Base-by-base conservation (phyloP, 2,797 vertebrate genomes). In the Cephalopachus bancanus region DNA sequence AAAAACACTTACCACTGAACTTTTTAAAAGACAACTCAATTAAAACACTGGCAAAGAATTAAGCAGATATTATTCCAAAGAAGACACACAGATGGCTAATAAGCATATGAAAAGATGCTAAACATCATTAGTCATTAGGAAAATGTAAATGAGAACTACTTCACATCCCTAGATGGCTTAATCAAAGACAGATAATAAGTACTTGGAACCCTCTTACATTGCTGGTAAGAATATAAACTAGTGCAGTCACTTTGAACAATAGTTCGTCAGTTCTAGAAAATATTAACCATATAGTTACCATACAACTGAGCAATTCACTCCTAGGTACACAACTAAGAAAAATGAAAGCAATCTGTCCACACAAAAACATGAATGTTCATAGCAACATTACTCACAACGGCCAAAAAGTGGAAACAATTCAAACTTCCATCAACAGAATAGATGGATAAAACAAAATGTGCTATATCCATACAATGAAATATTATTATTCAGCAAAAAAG, bases 351-450 rank as follows among this genome's bases (percentile, higher is more conserved):
- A 33, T 60, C 11, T 28, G 44, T 83, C 75, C 69, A 81, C 26
- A 88, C n/a, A 83, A 74, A 80, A 55, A 17, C 14, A 51, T n/a
- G 17, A 71, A 92, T 44, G 26, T 64, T 78, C 33, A 78, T 7
- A 44, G 55, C 80, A 74, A 17, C 72, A 89, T 33, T 93, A 84
- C 28, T 89, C 10, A 14, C 57, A 78, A 75, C 3, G 71, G 53
- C 44, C 59, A 37, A 91, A 89, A 85, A 72, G 16, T n/a, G 44
- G 26, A 78, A 79, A 81, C 9, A 62, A 93, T 24, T 12, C 74
- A 85, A 95, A 95, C 10, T 59, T 67, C 79, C 57, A 84, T 69
- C 72, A 85, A 85, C 30, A 65, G 37, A 94, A 89, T 78, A 30
- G 79, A 57, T 67, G 44, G 8, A 57, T 26, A 67, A 67, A 44